Base-by-base conservation (phyloP, 2,113 vertebrate species). In the Cyphomyrus plagiostoma region DNA sequence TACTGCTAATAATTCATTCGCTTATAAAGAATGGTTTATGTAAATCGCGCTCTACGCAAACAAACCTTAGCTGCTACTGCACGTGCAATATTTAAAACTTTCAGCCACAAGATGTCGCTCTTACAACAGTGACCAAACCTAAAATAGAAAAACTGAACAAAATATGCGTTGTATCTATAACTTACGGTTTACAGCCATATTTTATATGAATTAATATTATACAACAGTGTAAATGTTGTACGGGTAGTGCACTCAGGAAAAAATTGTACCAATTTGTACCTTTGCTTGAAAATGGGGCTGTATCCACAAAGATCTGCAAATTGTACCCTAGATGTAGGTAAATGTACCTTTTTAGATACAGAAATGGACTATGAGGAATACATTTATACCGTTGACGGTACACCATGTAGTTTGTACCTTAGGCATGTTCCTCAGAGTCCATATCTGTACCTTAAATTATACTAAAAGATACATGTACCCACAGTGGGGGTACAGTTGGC, bases 71-170 rank as follows among this genome's bases (percentile, higher is more conserved):
- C n/a, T 86, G 46, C 23, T n/a, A 52, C 30, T 4, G 46, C 46
- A 35, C 42, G n/a, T n/a, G 82, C 49, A 80, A 35, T 39, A 89
- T 17, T 52, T 66, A 30, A 15, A 19, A 46, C 23, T 45, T n/a
- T 35, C 11, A 66, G 58, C 89, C 89, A 89, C 89, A 30, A 86
- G 89, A 86, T 89, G 83, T 46, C 82, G 89, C 82, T 86, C 42
- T 86, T 62, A 66, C 62, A 0, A 89, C 5, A 58, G 21, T 30
- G 35, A n/a, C 23, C 39, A 5, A 80, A 42, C 4, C 35, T 21
- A 26, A 52, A 66, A 11, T 10, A 4, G 3, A 39, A 10, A 62
- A 26, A 77, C 19, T 19, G 7, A 42, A 46, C 4, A 35, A 42
- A 26, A 11, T 13, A 58, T 42, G 13, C 7, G 2, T 19, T 30